phyloP scores from a whole-genome alignment of 2,113 vertebrate species.

The Heterotis niloticus region DNA sequence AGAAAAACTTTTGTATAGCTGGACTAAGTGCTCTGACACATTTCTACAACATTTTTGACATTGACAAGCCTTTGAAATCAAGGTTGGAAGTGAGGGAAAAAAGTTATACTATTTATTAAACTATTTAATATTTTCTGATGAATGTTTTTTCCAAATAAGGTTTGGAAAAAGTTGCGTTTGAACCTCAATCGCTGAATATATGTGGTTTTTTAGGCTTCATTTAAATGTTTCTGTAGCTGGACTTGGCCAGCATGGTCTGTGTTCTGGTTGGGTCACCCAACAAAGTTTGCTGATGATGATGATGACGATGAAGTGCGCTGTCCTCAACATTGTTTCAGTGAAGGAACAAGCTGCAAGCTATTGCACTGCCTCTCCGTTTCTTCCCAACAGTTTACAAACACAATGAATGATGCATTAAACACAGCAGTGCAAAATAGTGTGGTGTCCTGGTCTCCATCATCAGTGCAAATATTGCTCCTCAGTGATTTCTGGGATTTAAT shows the following conservation, averaged over 20 bases:
- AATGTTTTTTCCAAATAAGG: too few species aligned
- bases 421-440: background rate
- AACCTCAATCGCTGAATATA: background rate
- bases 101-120: too few species aligned
- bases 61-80: background rate
- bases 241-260: too few species aligned
- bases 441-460: too few species aligned
- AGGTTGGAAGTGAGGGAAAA: too few species aligned
- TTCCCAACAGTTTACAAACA: background rate
- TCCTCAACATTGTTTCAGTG: conserved; percentile 35
- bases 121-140: background rate
- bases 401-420: background rate
- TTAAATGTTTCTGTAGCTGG: background rate
- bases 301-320: background rate
- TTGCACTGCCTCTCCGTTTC: background rate
- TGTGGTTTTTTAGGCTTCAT: background rate
- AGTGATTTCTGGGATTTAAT: too few species aligned
- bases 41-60: background rate
- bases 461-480: too few species aligned
- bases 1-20: background rate
- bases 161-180: too few species aligned
- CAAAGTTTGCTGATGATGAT: background rate
- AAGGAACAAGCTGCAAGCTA: conserved; percentile 40
- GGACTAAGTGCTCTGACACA: background rate
- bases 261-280: background rate